Base-by-base conservation (phyloP, 1,140 invertebrate genomes). In the Drosophila micromelanica region DNA sequence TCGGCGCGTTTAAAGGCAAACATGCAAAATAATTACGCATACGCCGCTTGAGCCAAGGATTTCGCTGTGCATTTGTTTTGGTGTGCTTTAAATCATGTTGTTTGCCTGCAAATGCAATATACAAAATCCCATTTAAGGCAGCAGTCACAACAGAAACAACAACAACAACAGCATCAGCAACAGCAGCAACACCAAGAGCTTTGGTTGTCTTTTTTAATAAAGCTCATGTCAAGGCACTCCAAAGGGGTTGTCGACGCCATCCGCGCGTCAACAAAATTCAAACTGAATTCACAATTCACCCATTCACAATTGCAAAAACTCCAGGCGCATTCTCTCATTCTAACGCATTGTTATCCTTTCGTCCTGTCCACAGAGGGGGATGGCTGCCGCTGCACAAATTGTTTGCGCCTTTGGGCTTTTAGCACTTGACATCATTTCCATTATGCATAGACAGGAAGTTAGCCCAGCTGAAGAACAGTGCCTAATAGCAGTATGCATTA, bases 161-260 rank as follows among this genome's bases (percentile, higher is more conserved):
- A 54, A 15, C 20, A 51, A 38, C 23, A 17, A 17, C 17, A 62
- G 42, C 20, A 23, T 48, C 37, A n/a, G 15, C 37, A 68, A 35
- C 51, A 46, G 15, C 42, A 54, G 27, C 20, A 51, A 38, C 23
- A 11, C 2, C 15, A 27, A 45, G 5, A 32, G 20, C 15, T 55
- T 35, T 37, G 15, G 17, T 46, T 23, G 30, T 63, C 73, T 49
- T 51, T 76, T 76, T 72, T 63, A 84, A 85, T 84, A 73, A 72
- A 61, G 80, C 56, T 30, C 61, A 57, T 76, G 76, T 76, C 78
- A 75, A 78, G 48, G 64, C 76, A 63, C 80, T 79, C 48, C 48
- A 49, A 62, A 35, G 64, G 51, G 80, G 52, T 46, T 56, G 68
- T 51, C 43, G 61, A 62, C 65, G 57, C 40, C 40, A 52, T 13